Evolutionary conservation across 2,888 invertebrate genomes (phyloP), one percentile per base, ranked within the genome.

Genomic region (Julus scandinavius): DNA sequence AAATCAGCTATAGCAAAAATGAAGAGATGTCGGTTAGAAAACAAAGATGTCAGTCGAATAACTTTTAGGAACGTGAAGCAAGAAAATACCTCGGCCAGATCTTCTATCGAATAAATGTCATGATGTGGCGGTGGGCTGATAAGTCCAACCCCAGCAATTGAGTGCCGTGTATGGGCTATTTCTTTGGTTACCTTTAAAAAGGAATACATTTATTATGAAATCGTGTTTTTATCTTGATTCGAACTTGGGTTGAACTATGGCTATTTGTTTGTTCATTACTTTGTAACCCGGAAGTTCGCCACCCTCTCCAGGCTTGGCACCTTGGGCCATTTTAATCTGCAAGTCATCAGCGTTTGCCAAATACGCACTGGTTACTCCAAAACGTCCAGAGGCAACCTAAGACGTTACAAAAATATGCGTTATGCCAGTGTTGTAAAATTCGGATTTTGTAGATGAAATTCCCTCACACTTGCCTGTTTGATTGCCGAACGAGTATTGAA

Each of bases 241-340:
- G 7, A 54, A 54, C 54, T 29, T 15, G 54, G 9, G 87, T n/a
- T 45, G 45, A 5, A 7, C 38, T 50, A n/a, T n/a, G 2, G 40
- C 11, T 13, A 17, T 49, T n/a, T 2, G 17, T 2, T 86, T n/a
- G 49, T 13, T 20, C 50, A 20, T 90, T 89, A 94, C 95, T 93
- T 95, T 96, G 91, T 95, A 95, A 2, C 95, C 99, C 0, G 99
- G 99, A 88, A 99, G 92, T 93, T 99, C 99, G 2, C 99, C 99
- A 40, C 99, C 99, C 93, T 99, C 99, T 0, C 99, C 99, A 0
- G 99, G 99, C 92, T 99, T 99, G 88, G 99, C 99, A 1, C 99
- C 99, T 93, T 99, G 98, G 9, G 99, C 99, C 99, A 99, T 99
- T 93, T 99, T 99, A 92, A 99, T 99, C 93, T 99, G 99, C 90